phyloP scores from a whole-genome alignment of 2,888 invertebrate species.

The Tenodera sinensis region DNA sequence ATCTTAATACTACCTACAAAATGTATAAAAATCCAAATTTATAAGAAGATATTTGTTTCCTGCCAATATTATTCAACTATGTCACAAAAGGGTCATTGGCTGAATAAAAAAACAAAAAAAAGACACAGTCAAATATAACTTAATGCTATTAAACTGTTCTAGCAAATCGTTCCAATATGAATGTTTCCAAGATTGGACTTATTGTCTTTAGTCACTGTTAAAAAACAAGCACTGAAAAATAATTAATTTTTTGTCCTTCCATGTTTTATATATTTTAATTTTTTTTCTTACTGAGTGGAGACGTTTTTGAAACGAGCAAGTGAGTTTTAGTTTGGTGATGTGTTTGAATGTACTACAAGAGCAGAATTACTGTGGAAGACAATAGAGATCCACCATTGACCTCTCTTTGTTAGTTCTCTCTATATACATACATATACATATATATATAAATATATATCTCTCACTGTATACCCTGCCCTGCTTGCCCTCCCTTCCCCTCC shows the following conservation, averaged over 20 bases:
- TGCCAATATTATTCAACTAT: slow-evolving; percentile 17
- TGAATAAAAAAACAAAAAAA: background rate
- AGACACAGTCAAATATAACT: slow-evolving; percentile 12
- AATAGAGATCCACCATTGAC: slow-evolving; percentile 22
- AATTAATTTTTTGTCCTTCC: slow-evolving; percentile 14
- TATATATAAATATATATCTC: background rate
- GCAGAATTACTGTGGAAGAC: slow-evolving; percentile 20
- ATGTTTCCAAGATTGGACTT: slow-evolving; percentile 20
- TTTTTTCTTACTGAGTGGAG: background rate
- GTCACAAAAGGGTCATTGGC: slow-evolving; percentile 11
- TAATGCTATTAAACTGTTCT: slow-evolving; percentile 20
- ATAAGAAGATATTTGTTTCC: slow-evolving; percentile 14
- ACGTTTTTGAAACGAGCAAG: slow-evolving; percentile 3
- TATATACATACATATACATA: background rate
- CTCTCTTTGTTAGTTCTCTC: background rate
- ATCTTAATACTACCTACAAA: slow-evolving; percentile 10
- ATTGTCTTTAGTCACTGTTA: slow-evolving; percentile 17
- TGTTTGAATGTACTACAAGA: slow-evolving; percentile 21
- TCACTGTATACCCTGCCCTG: background rate
- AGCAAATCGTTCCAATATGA: background rate
- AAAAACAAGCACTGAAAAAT: background rate
- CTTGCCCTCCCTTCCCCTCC: background rate
- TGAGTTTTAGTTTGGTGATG: slow-evolving; percentile 11
- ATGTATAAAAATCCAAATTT: slow-evolving; percentile 14
- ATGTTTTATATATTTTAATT: slow-evolving; percentile 13